Evolutionary conservation across 2,113 vertebrate genomes (phyloP), one percentile per base, ranked within the genome.

Genomic region (Halichoeres trimaculatus): DNA sequence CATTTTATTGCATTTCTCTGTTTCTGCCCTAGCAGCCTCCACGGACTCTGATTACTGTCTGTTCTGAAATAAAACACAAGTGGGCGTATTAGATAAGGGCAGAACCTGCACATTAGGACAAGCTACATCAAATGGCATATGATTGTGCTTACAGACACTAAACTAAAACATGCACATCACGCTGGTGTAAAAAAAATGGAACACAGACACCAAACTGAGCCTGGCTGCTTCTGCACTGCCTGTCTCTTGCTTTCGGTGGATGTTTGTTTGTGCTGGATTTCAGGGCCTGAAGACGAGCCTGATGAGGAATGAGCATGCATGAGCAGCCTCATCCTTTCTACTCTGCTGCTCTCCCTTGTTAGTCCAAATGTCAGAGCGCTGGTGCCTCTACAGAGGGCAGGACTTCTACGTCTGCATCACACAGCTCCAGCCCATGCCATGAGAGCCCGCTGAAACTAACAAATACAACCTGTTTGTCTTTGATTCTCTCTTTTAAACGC

Each of bases 221-320:
- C 45, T 26, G 45, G 35, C 2, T 1, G 22, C 43, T 34, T 36
- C 35, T 62, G 35, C 34, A 41, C 13, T 19, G 62, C 30, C 74
- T 2, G 56, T 40, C 54, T 61, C 43, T 19, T 24, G 59, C 68
- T 65, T 55, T 61, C 2, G 5, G 38, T 69, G 66, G 54, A 83
- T 67, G 81, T 74, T 81, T 78, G 70, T 87, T 73, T 81, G 65
- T 38, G 57, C 30, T 66, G 26, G 51, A 70, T 58, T 24, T 17
- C 30, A 19, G 64, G 34, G 69, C 48, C 60, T 76, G 56, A 73
- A 69, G 66, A 78, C 10, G 12, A 41, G 35, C 47, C 56, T 60
- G 65, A 78, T 74, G 74, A 74, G 45, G 72, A 51, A 74, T 73
- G 56, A 83, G 24, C 60, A 81, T 66, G 73, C 78, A 78, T 40